Evolutionary conservation across 2,113 vertebrate species (phyloP).

Genomic region (Nibea coibor): DNA sequence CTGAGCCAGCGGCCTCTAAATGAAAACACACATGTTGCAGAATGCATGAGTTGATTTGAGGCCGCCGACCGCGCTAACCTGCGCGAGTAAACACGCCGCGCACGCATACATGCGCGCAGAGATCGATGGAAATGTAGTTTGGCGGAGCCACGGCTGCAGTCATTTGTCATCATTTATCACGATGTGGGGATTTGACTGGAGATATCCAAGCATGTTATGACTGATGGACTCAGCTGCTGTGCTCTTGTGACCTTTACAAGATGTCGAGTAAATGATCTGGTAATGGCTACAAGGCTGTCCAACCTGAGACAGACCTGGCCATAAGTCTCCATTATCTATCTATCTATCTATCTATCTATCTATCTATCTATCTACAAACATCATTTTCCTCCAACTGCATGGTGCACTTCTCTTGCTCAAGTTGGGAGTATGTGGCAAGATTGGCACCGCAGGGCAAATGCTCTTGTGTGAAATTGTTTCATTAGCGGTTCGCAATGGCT

Average conservation of each 20-base stretch:
- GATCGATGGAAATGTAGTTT: conserved; percentile 42
- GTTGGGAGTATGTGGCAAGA: conserved; percentile 49
- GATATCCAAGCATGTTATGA: conserved; percentile 48
- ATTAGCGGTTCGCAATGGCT: conserved; percentile 64
- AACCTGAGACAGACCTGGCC: conserved; percentile 13
- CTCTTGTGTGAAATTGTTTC: conserved; percentile 82
- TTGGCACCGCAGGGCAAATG: conserved; percentile 74
- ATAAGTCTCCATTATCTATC: conserved; percentile 39
- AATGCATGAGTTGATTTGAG: not conserved
- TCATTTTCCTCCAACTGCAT: conserved; percentile 56
- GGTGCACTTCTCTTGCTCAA: conserved; percentile 35
- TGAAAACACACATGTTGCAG: not conserved
- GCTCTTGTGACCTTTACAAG: conserved; percentile 59
- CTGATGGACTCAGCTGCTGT: conserved; percentile 30
- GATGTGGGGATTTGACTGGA: conserved; percentile 28
- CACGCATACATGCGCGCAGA: not conserved
- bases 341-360: not conserved
- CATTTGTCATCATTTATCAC: conserved; percentile 58
- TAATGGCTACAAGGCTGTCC: conserved; percentile 13
- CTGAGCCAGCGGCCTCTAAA: not conserved
- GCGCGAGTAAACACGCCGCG: conserved; percentile 11
- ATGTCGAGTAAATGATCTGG: conserved; percentile 43
- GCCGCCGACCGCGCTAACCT: conserved; percentile 7
- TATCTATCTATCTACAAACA: conserved; percentile 16
- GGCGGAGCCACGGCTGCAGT: conserved; percentile 5